Conservation (phyloP, 1,140 invertebrate species). For the Ostrea denselamellosa region DNA sequence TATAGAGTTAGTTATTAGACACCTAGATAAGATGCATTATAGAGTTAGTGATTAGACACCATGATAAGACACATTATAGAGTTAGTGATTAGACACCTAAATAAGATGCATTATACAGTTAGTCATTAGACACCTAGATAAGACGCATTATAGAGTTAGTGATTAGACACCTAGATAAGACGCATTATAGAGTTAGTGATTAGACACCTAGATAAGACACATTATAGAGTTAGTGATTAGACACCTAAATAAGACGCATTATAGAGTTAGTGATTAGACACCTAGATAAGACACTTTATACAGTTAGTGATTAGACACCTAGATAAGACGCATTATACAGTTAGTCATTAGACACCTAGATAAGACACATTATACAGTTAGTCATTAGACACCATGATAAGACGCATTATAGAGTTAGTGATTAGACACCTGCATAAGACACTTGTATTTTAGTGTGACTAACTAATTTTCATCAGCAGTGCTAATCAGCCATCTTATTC, state of each 20-base stretch:
- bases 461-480: conserved; percentile 10
- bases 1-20: background rate
- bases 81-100: background rate
- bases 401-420: background rate
- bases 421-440: background rate
- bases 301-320: background rate
- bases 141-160: background rate
- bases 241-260: background rate
- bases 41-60: background rate
- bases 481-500: background rate
- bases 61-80: background rate
- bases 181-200: background rate
- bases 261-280: background rate
- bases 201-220: background rate
- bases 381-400: background rate
- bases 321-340: background rate
- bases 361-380: background rate
- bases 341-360: background rate
- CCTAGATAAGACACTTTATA: background rate
- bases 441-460: background rate
- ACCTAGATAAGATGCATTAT: background rate
- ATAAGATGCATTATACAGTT: background rate
- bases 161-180: background rate
- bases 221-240: background rate
- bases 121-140: background rate